Evolutionary conservation across 1,140 invertebrate genomes (phyloP), one percentile per base, ranked within the genome.

Genomic region (Diabrotica virgifera): DNA sequence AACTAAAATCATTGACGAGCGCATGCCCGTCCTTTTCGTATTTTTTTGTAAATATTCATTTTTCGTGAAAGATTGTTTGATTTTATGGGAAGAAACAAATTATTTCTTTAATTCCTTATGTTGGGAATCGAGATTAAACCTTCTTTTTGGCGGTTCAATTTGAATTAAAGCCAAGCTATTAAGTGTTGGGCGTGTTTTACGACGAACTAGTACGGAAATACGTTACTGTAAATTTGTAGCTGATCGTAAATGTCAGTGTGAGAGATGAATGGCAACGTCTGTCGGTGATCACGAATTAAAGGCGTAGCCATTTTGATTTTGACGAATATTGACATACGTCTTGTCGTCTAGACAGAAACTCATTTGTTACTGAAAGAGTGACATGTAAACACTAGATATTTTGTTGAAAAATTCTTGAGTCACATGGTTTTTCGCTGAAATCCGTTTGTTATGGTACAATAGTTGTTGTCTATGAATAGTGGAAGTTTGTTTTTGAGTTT

Each of bases 301-400:
- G 77, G 78, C 76, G 76, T 79, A 77, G 78, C 78, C 78, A 79
- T 79, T 77, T 79, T 79, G 76, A 74, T 76, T 76, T 78, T 79
- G 78, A 79, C 78, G 78, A 79, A 79, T 78, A 79, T 79, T 79
- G 78, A 79, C 78, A 79, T 77, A 77, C 76, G 78, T 79, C 77
- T 76, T 71, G 68, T 61, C 75, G 77, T 79, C 77, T 79, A 79
- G 77, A 79, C 77, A 77, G 76, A 76, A 74, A 76, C 73, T 79
- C 77, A 79, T 79, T 79, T 79, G 76, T 79, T 72, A 78, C 72
- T 65, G 70, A 66, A 62, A 69, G 71, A 73, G 75, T 79, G 77
- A 79, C 77, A 79, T 79, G 77, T 79, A 79, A 79, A 79, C 77
- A 79, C 68, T 73, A 66, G 66, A 70, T 66, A 72, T 69, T 68